These are phyloP conservation scores for Stratiomys singularior DNA, from an alignment of 2,888 invertebrate genomes.

Conservation along the genomic window DNA sequence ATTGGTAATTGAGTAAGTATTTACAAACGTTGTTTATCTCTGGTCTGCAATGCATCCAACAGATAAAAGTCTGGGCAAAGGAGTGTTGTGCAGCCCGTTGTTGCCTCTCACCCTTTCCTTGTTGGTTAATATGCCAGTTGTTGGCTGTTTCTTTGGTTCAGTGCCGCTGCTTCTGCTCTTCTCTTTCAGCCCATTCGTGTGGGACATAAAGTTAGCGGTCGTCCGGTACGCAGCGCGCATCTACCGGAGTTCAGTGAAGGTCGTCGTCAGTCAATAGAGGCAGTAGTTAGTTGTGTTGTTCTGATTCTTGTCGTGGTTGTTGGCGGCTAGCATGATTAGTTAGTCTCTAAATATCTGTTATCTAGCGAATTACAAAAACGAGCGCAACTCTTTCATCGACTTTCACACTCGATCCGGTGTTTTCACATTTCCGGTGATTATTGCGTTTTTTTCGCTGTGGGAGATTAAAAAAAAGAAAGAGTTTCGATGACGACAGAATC, in stretches of 20 bases:
- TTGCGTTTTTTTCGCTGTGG: not conserved
- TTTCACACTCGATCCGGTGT: not conserved
- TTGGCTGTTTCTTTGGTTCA: not conserved
- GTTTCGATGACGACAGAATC: not conserved
- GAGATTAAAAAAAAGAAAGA: too few relatives aligned
- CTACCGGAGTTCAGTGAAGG: slow-evolving; percentile 40
- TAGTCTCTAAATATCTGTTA: not conserved
- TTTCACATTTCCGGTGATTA: slow-evolving; percentile 23
- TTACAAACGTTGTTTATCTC: too few relatives aligned
- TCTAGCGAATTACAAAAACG: not conserved
- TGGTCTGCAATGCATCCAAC: too few relatives aligned
- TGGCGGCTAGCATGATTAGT: not conserved
- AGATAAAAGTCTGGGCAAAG: too few relatives aligned
- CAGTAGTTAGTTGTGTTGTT: not conserved
- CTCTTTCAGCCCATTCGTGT: not conserved
- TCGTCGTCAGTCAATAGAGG: slow-evolving; percentile 37
- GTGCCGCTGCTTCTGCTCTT: not conserved
- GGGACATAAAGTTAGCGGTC: not conserved
- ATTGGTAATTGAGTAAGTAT: too few relatives aligned
- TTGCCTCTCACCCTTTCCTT: slow-evolving; percentile 12
- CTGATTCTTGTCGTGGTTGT: slow-evolving; percentile 24
- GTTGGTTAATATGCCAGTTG: slow-evolving; percentile 8
- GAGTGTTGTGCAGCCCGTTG: not conserved
- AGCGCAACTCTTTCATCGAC: not conserved
- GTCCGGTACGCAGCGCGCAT: slow-evolving; percentile 37